Base-by-base conservation (phyloP, 1,140 invertebrate genomes). In the Saccostrea echinata region DNA sequence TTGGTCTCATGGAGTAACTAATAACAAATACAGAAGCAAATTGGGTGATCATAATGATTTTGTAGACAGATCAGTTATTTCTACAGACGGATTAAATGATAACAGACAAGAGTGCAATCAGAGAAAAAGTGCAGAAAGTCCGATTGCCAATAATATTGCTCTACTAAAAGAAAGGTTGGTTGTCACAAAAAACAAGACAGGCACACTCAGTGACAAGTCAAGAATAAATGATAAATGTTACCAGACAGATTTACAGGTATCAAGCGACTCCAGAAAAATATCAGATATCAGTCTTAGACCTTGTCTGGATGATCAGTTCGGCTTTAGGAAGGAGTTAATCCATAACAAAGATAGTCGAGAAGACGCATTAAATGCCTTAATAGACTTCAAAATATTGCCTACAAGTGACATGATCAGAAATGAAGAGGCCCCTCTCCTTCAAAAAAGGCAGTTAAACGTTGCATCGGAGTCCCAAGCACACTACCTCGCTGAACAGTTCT, bases 401-500 rank as follows among this genome's bases (percentile, higher is more conserved):
- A 52, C 81, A 51, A n/a, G 8, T 52, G 3, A 43, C 0, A 53
- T 52, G 35, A 52, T 83, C n/a, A 43, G 52, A 27, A 35, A 83
- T 24, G 43, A 52, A 24, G 27, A 21, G 6, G 16, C 21, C 1
- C 81, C 81, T 18, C 13, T 51, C 12, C 12, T 83, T 21, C 33
- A 6, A 18, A 61, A 82, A 21, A 84, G 83, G 76, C 64, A 80
- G 61, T 30, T 88, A 51, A 9, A 21, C n/a, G 64, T 52, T 12
- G 81, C 55, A 24, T 84, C 68, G 18, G 27, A 43, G 21, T 88
- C 86, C 18, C 80, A 82, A 43, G 61, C 18, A 13, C 96, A 97
- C 90, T 98, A 98, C 92, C 93, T 98, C 8, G 97, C 97, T 91
- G 95, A 96, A 0, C 97, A 98, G 88, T 97, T 97, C 91, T 94